Percentiles rank a stretch among this genome's conserved stretches.
phyloP scores from a whole-genome alignment of 2,888 invertebrate species.

The Rosalia funebris region DNA sequence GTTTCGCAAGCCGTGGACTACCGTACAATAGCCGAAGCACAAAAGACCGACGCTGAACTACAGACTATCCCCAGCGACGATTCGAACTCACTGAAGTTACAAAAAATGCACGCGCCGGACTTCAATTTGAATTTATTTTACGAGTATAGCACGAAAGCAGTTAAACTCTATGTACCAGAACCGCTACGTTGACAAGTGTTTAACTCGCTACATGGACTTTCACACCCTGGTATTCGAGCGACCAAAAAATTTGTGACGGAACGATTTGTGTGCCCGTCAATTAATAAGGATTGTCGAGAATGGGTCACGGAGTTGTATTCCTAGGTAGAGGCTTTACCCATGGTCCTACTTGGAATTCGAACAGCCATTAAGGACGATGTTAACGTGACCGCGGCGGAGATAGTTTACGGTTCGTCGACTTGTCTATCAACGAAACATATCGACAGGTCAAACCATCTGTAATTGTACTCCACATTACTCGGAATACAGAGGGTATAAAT shows the following conservation, averaged over 20 bases:
- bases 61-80: background rate
- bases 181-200: conserved; percentile 29
- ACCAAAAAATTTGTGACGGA: conserved; percentile 50
- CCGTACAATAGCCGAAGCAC: background rate
- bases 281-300: conserved; percentile 52
- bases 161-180: conserved; percentile 33
- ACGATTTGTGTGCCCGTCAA: conserved; percentile 58
- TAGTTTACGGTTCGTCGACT: background rate
- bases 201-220: conserved; percentile 44
- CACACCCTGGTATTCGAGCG: conserved; percentile 50
- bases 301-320: conserved; percentile 44
- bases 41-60: background rate
- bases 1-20: background rate
- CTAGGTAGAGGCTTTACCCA: conserved; percentile 48
- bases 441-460: too few relatives aligned
- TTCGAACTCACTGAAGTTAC: background rate
- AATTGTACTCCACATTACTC: too few relatives aligned
- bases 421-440: too few relatives aligned
- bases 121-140: conserved; percentile 4
- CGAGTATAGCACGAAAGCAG: background rate
- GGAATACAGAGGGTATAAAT: too few relatives aligned
- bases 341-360: conserved; percentile 9
- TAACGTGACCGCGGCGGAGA: background rate
- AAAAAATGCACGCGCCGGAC: background rate
- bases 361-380: conserved; percentile 8